These are phyloP conservation scores for Scelioninae gen. 2 DNA, from an alignment of 2,888 invertebrate genomes.

Conservation along the genomic window DNA sequence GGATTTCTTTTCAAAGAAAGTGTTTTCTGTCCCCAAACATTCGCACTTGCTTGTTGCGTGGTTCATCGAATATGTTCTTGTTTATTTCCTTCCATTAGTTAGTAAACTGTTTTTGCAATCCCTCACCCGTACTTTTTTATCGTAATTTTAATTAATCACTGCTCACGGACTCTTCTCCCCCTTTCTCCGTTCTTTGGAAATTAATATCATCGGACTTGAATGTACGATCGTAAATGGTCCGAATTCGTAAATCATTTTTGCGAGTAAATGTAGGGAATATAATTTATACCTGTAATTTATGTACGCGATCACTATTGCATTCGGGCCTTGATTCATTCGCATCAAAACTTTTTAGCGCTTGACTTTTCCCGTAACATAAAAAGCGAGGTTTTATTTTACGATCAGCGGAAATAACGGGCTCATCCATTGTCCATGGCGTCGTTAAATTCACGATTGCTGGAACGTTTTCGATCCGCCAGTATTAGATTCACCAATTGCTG, in stretches of 20 bases:
- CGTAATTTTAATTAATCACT: too few relatives aligned
- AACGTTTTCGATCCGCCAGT: slow-evolving; percentile 34
- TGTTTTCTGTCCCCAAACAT: slow-evolving; percentile 24
- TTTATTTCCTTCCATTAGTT: neutral
- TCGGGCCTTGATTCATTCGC: slow-evolving; percentile 17
- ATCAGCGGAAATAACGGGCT: slow-evolving; percentile 35
- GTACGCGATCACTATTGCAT: slow-evolving; percentile 22
- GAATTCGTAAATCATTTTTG: slow-evolving; percentile 10
- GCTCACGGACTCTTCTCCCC: neutral
- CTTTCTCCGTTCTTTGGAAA: neutral
- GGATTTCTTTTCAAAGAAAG: slow-evolving; percentile 42
- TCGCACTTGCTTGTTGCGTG: slow-evolving; percentile 11
- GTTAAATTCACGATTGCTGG: slow-evolving; percentile 42
- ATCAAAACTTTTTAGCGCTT: slow-evolving; percentile 28
- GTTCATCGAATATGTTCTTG: neutral
- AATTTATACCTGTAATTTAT: slow-evolving; percentile 30
- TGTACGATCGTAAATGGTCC: too few relatives aligned
- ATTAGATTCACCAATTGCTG: slow-evolving; percentile 42
- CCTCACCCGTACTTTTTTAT: too few relatives aligned
- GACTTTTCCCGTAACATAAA: slow-evolving; percentile 37
- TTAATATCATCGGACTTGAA: neutral
- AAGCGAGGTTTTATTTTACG: slow-evolving; percentile 39
- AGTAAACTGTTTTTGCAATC: neutral
- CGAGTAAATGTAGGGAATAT: slow-evolving; percentile 4
- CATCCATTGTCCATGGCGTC: slow-evolving; percentile 35